These are phyloP conservation scores for Leptopilina boulardi DNA, from an alignment of 1,140 invertebrate genomes.

Conservation along the genomic window DNA sequence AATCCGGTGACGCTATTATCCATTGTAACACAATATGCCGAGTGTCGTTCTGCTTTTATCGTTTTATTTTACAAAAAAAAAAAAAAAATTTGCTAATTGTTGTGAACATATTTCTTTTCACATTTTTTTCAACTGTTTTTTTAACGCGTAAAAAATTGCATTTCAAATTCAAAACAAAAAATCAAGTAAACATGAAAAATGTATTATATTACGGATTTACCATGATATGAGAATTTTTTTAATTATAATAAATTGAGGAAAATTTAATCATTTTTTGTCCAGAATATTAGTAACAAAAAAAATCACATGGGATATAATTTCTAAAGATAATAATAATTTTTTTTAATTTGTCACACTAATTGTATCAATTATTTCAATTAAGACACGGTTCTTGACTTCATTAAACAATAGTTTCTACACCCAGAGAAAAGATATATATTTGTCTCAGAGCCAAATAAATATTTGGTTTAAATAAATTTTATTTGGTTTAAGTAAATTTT, in stretches of 20 bases:
- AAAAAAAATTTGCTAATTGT: background rate
- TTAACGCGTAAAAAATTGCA: too few species aligned
- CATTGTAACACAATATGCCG: conserved; percentile 1
- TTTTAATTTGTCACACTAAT: background rate
- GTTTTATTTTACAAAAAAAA: background rate
- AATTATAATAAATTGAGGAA: too few species aligned
- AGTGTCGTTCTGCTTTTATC: conserved; percentile 11
- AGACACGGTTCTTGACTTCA: background rate
- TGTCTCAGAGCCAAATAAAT: too few species aligned
- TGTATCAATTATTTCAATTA: conserved; percentile 14
- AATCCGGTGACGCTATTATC: conserved; percentile 25
- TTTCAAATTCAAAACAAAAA: too few species aligned
- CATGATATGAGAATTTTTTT: too few species aligned
- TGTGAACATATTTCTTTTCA: background rate
- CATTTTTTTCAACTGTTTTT: background rate
- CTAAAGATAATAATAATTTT: background rate
- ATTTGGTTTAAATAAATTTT: too few species aligned
- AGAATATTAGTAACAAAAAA: too few species aligned
- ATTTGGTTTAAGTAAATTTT: too few species aligned
- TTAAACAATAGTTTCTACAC: background rate
- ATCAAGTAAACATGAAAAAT: too few species aligned
- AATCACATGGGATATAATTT: background rate
- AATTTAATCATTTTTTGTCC: too few species aligned
- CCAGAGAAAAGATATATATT: too few species aligned
- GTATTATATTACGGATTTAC: too few species aligned